A percentile compares a stretch with the other conserved stretches of the same genome.
Evolutionary conservation across 2,797 vertebrate species (phyloP).

Genomic region (Falco peregrinus): DNA sequence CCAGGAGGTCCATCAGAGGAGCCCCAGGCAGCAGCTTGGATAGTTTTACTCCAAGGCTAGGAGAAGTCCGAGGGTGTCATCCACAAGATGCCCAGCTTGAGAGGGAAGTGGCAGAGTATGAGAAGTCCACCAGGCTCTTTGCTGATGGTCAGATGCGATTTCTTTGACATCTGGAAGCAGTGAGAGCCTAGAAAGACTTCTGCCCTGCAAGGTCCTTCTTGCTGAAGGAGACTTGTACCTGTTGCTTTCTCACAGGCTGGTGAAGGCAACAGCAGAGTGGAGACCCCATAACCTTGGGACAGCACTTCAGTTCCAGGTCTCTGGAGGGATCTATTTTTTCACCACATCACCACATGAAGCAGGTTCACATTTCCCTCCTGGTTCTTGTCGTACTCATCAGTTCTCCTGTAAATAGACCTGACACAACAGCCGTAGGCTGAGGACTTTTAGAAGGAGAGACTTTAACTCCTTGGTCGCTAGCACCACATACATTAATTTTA

Average conservation of each 20-base stretch:
- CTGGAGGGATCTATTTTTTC: slow-evolving; percentile 12
- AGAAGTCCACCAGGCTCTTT: neutral
- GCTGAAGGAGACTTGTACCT: neutral
- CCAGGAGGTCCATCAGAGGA: neutral
- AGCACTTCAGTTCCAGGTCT: neutral
- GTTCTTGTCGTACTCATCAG: neutral
- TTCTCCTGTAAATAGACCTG: slow-evolving; percentile 21
- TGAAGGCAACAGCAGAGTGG: neutral
- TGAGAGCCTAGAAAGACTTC: neutral
- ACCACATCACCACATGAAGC: neutral
- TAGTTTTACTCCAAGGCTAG: neutral
- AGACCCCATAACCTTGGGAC: neutral
- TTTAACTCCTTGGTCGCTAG: neutral
- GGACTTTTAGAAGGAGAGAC: neutral
- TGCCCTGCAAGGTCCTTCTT: neutral
- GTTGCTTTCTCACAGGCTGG: neutral
- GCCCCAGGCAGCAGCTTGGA: neutral
- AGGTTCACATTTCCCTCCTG: slow-evolving; percentile 14
- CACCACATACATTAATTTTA: neutral
- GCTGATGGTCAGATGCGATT: neutral
- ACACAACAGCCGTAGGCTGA: neutral
- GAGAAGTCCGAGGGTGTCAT: neutral
- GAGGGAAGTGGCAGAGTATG: neutral
- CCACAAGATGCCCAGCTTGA: neutral
- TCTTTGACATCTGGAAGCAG: neutral